A percentile compares a stretch with the other conserved stretches of the same genome.
These are phyloP conservation scores for Eriosoma lanigerum DNA, from an alignment of 1,140 invertebrate genomes.

Conservation along the genomic window DNA sequence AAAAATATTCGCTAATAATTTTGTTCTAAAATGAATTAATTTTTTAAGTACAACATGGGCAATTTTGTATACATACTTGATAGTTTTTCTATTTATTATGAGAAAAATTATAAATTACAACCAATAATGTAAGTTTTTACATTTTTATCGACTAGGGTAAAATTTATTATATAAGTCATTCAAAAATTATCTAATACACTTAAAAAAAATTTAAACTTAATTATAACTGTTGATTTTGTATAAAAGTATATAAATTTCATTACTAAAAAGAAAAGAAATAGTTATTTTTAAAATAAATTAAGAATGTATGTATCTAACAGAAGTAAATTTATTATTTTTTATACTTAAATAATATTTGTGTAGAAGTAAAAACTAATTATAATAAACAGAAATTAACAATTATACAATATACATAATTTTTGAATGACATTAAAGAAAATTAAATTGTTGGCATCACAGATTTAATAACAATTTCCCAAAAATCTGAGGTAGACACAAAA, in stretches of 20 bases:
- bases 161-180: conserved; percentile 21
- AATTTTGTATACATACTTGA: background rate
- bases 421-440: conserved; percentile 45
- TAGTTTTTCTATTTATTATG: background rate
- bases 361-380: background rate
- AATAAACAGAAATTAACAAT: conserved; percentile 1
- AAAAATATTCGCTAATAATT: conserved; percentile 11
- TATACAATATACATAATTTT: conserved; percentile 33
- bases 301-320: background rate
- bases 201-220: conserved; percentile 26
- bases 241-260: conserved; percentile 23
- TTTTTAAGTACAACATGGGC: conserved; percentile 13
- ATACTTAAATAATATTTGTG: no score
- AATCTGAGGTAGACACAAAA: conserved; percentile 32
- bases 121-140: conserved; percentile 17
- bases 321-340: no score
- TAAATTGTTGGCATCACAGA: conserved; percentile 37
- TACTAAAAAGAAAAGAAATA: conserved; percentile 17
- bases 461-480: conserved; percentile 42
- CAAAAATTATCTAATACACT: conserved; percentile 40
- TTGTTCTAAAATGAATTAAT: conserved; percentile 27
- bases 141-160: background rate
- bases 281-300: background rate
- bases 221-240: background rate
- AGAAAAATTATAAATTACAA: conserved; percentile 14